Evolutionary conservation across 2,888 invertebrate genomes (phyloP).

Genomic region (Troides oblongomaculatus): DNA sequence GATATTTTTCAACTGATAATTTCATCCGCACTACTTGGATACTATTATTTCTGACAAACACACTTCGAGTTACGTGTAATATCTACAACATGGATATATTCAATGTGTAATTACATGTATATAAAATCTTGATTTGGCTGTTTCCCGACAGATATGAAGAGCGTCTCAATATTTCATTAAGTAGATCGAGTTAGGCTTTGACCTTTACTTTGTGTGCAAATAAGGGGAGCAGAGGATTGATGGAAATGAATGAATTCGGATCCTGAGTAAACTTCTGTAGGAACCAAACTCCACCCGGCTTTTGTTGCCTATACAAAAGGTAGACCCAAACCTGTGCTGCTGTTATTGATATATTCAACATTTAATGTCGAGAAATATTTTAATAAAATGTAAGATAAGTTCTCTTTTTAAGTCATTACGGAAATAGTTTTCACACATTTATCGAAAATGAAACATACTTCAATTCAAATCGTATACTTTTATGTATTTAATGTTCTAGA

Average conservation of each 20-base stretch:
- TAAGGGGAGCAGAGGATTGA: slow-evolving; percentile 69
- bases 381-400: too few relatives aligned
- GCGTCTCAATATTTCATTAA: slow-evolving; percentile 29
- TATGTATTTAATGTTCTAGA: too few relatives aligned
- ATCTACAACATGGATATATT: too few relatives aligned
- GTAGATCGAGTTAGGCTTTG: slow-evolving; percentile 46
- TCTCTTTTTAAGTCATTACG: too few relatives aligned
- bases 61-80: too few relatives aligned
- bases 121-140: slow-evolving; percentile 33
- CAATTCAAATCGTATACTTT: too few relatives aligned
- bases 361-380: too few relatives aligned
- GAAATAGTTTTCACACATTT: too few relatives aligned
- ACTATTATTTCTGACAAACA: too few relatives aligned
- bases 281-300: slow-evolving; percentile 50
- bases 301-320: slow-evolving; percentile 58
- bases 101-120: background rate
- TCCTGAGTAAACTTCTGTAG: slow-evolving; percentile 70
- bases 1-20: too few relatives aligned
- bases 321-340: slow-evolving; percentile 42
- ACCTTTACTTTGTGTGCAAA: slow-evolving; percentile 56
- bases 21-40: too few relatives aligned
- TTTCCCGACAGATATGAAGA: slow-evolving; percentile 4
- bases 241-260: slow-evolving; percentile 63
- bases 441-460: too few relatives aligned
- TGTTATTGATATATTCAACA: slow-evolving; percentile 47